Base-by-base conservation (phyloP, 2,797 vertebrate species). In the Urocyon cinereoargenteus region DNA sequence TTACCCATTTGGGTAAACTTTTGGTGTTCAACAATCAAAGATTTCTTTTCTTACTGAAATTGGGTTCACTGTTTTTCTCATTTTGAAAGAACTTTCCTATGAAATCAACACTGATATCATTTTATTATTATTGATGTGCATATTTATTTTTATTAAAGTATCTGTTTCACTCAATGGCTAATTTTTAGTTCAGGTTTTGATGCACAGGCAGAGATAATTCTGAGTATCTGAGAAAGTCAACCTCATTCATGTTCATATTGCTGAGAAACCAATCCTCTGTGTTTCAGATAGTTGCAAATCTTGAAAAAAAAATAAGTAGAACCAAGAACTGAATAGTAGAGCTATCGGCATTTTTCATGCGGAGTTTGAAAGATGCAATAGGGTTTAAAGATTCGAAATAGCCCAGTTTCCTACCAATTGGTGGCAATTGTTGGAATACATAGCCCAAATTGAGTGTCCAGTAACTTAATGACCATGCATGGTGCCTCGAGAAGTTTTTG, bases 21-120 rank as follows among this genome's bases (percentile, higher is more conserved):
- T 70, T 26, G 77, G 0, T 45, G 31, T 93, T 6, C 31, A 91
- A 55, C 4, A 75, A 36, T 73, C 34, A 86, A 31, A 64, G 6
- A 66, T 75, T 61, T 83, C 72, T 72, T 93, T 93, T 45, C 53
- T 70, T 59, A 85, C 16, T 85, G 28, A 88, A 85, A 82, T 70
- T 81, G 53, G 15, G 36, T 88, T 18, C 9, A 75, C 7, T 6
- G 26, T 81, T 15, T 81, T 96, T 73, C 55, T 92, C 55, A 40
- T 79, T 84, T 78, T 68, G 28, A 86, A 91, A 16, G 28, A 68
- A 51, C n/a, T 64, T 90, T 86, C 26, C 28, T 49, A 3, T 83
- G 24, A 78, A 19, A 73, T 82, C 5, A 96, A 15, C 36, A 36
- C 4, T 2, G n/a, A 45, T 40, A 49, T 49, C 78, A 82, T 86